phyloP scores from a whole-genome alignment of 2,113 vertebrate species.

The Phylloscopus whistleri region DNA sequence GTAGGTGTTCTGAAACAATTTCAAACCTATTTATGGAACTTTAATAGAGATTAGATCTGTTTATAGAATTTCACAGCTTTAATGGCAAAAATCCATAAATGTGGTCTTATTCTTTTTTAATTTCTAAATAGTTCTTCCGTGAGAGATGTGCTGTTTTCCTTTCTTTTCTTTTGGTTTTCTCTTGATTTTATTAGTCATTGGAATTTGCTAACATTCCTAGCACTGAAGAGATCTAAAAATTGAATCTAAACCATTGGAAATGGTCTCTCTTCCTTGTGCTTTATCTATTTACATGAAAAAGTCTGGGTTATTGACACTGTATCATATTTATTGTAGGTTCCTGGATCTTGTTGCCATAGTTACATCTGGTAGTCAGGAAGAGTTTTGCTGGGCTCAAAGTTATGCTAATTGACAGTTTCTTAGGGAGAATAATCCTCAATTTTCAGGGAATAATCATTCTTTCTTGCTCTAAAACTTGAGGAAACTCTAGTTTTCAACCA shows the following conservation, averaged over 20 bases:
- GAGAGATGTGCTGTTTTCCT: neutral
- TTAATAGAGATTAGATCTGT: neutral
- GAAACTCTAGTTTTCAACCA: neutral
- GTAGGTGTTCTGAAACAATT: slow-evolving; percentile 1
- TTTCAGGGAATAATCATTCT: slow-evolving; percentile 38
- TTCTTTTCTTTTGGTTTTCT: neutral
- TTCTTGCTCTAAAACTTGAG: slow-evolving; percentile 22
- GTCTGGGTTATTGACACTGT: slow-evolving; percentile 63
- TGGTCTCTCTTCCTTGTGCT: neutral
- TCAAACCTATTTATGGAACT: neutral
- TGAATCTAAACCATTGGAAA: slow-evolving; percentile 1
- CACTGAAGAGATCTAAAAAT: slow-evolving; percentile 9
- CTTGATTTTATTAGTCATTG: neutral
- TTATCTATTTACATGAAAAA: slow-evolving; percentile 64
- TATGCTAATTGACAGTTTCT: slow-evolving; percentile 68
- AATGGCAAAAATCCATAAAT: neutral
- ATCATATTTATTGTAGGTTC: slow-evolving; percentile 70
- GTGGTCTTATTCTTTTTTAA: neutral
- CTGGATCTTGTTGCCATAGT: slow-evolving; percentile 65
- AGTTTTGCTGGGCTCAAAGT: slow-evolving; percentile 62
- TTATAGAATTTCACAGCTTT: neutral
- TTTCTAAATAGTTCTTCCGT: neutral
- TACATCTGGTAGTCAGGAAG: slow-evolving; percentile 57
- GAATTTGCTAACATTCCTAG: neutral
- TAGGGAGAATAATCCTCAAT: slow-evolving; percentile 56